A percentile compares a stretch with the other conserved stretches of the same genome.
Evolutionary conservation across 2,113 vertebrate species (phyloP).

Genomic region (Odocoileus hemionus): DNA sequence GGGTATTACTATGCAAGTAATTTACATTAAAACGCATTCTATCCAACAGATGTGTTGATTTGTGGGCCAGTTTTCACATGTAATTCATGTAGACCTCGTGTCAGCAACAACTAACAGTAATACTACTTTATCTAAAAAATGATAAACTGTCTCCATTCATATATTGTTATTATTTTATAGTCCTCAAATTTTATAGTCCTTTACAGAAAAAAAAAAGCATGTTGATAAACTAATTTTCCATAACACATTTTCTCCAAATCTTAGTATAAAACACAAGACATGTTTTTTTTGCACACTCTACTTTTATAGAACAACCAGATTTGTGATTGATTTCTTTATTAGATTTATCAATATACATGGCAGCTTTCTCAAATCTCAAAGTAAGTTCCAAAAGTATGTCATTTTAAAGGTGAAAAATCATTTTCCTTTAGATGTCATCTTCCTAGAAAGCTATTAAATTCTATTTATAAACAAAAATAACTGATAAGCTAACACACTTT

Average conservation of each 20-base stretch:
- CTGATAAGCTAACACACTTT: conserved; percentile 70
- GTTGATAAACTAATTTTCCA: conserved; percentile 64
- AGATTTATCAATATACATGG: conserved; percentile 73
- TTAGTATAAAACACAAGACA: conserved; percentile 67
- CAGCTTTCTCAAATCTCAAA: conserved; percentile 71
- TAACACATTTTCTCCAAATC: conserved; percentile 61
- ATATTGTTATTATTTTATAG: conserved; percentile 58
- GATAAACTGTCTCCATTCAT: conserved; percentile 45
- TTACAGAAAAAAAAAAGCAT: conserved; percentile 60
- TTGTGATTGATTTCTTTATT: conserved; percentile 72
- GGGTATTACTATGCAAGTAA: conserved; percentile 45
- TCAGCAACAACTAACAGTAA: conserved; percentile 39
- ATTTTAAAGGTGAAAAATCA: conserved; percentile 72
- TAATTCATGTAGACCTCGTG: conserved; percentile 44
- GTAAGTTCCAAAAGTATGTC: conserved; percentile 71
- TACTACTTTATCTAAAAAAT: conserved; percentile 50
- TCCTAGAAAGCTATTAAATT: conserved; percentile 70
- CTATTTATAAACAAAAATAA: conserved; percentile 76
- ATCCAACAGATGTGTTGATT: conserved; percentile 45
- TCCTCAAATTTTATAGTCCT: conserved; percentile 54
- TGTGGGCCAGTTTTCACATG: conserved; percentile 61
- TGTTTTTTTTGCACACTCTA: conserved; percentile 58
- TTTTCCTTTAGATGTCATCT: conserved; percentile 63
- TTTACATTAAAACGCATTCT: conserved; percentile 62
- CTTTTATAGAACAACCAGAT: conserved; percentile 75